Evolutionary conservation across 2,888 invertebrate species (phyloP), one percentile per base, ranked within the genome.

Genomic region (Ecliptopera silaceata): DNA sequence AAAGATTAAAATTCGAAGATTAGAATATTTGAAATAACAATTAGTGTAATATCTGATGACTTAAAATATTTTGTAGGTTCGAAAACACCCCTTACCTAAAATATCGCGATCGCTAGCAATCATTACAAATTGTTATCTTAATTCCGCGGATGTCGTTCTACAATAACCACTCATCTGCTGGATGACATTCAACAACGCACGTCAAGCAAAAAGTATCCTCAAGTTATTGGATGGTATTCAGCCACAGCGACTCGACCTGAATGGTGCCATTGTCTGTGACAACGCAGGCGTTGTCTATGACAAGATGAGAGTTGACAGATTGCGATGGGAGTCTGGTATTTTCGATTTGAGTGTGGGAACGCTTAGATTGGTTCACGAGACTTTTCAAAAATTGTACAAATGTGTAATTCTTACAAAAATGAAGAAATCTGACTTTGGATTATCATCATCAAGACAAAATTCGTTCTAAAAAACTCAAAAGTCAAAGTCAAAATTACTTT

Each of bases 291-390:
- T 55, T 43, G 47, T 46, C 43, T 48, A 31, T 49, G 50, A 56
- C 34, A 11, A 5, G 58, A 61, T 50, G 58, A 44, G 55, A 58
- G 45, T 31, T 58, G 61, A 58, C 57, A 55, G 44, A 36, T 46
- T 31, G 39, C 32, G 61, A 61, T 39, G 20, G 45, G 45, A 41
- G 32, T 11, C 34, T 41, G 39, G 41, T 34, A 34, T 43, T 48
- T 39, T 32, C 11, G 17, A 43, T 48, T 48, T 18, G 29, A 56
- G 50, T 50, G 50, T 56, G 50, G 44, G 55, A 56, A 49, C 15
- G 15, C 15, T 36, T 36, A 8, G 22, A 13, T 13, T 26, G 42
- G 18, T 17, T 6, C 26, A 8, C 26, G 26, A 6, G 26, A 6
- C 26, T 15, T 36, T 32, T 34, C 6, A 5, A 36, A 15, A 36